Conservation (phyloP, 2,113 vertebrate genomes). For the Atlantisia rogersi region DNA sequence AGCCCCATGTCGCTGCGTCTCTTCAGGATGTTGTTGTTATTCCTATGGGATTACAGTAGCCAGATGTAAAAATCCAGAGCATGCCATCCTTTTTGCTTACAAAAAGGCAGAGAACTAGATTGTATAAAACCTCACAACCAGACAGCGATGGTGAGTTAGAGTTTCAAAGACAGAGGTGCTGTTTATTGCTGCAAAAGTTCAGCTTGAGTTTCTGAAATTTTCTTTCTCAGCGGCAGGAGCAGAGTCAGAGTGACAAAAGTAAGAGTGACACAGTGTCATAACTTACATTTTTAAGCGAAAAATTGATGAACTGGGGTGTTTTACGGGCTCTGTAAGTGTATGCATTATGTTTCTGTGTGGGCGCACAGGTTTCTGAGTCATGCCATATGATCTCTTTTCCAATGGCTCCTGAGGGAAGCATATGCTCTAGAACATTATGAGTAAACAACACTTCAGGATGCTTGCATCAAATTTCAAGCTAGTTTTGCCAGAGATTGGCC, state of each 20-base stretch:
- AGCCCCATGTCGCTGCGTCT: background rate
- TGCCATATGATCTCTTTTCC: background rate
- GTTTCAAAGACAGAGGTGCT: background rate
- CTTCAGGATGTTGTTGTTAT: background rate
- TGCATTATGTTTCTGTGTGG: background rate
- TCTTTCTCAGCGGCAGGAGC: background rate
- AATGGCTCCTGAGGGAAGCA: background rate
- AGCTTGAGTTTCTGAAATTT: background rate
- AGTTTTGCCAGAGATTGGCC: background rate
- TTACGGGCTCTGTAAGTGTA: background rate
- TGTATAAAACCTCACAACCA: rapidly evolving
- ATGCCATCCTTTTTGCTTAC: background rate
- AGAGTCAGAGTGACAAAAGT: background rate
- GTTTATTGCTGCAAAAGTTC: background rate
- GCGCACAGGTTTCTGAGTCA: background rate
- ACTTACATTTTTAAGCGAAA: background rate
- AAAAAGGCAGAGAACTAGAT: background rate
- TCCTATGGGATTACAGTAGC: background rate
- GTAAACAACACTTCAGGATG: background rate
- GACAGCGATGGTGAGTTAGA: background rate
- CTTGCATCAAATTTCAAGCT: background rate
- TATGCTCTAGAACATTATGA: background rate
- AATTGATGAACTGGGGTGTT: background rate
- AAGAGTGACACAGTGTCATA: background rate
- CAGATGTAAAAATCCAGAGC: background rate